A percentile compares a stretch with the other conserved stretches of the same genome.
Evolutionary conservation across 2,113 vertebrate species (phyloP).

Genomic region (Steatornis caripensis): DNA sequence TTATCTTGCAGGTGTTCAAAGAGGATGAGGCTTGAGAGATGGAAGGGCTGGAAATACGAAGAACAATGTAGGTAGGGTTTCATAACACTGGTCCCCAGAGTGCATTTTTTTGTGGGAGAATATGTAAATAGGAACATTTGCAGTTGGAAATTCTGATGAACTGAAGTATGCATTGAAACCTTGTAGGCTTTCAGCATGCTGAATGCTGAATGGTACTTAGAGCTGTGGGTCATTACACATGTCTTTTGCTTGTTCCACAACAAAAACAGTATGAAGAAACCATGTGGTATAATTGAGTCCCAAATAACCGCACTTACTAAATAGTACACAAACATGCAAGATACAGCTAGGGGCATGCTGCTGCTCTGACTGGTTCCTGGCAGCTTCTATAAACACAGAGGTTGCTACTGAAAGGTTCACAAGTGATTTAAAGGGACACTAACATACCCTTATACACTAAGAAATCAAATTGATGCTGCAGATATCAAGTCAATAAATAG

Average conservation of each 20-base stretch:
- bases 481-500: slow-evolving; percentile 2
- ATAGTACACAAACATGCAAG: background rate
- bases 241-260: background rate
- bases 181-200: background rate
- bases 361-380: background rate
- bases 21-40: background rate
- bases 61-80: background rate
- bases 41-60: background rate
- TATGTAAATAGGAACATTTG: background rate
- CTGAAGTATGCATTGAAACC: background rate
- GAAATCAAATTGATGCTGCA: background rate
- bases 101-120: background rate
- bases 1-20: background rate
- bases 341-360: background rate
- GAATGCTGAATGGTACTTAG: background rate
- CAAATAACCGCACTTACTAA: background rate
- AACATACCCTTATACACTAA: background rate
- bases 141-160: background rate
- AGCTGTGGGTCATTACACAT: background rate
- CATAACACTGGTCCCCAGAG: background rate
- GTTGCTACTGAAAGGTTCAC: background rate
- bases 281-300: background rate
- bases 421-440: background rate
- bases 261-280: background rate
- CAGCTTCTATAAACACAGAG: background rate